These are phyloP conservation scores for Drosophila austrosaltans DNA, from an alignment of 2,888 invertebrate species.

Conservation along the genomic window DNA sequence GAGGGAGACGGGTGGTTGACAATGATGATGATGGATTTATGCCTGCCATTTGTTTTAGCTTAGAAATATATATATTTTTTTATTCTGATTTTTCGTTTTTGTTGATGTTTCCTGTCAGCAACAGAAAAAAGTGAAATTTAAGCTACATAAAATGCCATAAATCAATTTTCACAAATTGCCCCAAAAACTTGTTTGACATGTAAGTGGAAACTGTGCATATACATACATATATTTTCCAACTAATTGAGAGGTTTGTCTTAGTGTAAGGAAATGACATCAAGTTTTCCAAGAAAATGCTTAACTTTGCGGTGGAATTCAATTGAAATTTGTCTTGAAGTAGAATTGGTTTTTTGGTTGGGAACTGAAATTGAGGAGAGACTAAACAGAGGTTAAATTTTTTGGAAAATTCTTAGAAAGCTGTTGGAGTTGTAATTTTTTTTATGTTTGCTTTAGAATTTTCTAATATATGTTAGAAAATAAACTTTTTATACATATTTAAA, in stretches of 20 bases:
- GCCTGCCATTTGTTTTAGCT: conserved; percentile 50
- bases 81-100: neutral
- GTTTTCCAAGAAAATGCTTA: neutral
- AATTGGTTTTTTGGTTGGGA: too few relatives aligned
- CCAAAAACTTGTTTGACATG: conserved; percentile 30
- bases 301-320: conserved; percentile 8
- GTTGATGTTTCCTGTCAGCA: conserved; percentile 43
- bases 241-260: conserved; percentile 32
- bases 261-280: neutral
- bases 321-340: neutral
- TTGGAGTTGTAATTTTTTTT: too few relatives aligned
- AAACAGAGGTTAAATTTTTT: neutral
- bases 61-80: neutral
- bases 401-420: too few relatives aligned
- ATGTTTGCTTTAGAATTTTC: too few relatives aligned
- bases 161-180: conserved; percentile 53
- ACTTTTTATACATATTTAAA: too few relatives aligned
- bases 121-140: conserved; percentile 51
- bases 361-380: neutral
- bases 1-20: conserved; percentile 22
- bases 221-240: conserved; percentile 12
- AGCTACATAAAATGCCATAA: conserved; percentile 48
- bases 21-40: conserved; percentile 63
- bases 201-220: conserved; percentile 23
- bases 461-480: too few relatives aligned